Base-by-base conservation (phyloP, 2,113 vertebrate genomes). In the Sinocyclocheilus grahami region DNA sequence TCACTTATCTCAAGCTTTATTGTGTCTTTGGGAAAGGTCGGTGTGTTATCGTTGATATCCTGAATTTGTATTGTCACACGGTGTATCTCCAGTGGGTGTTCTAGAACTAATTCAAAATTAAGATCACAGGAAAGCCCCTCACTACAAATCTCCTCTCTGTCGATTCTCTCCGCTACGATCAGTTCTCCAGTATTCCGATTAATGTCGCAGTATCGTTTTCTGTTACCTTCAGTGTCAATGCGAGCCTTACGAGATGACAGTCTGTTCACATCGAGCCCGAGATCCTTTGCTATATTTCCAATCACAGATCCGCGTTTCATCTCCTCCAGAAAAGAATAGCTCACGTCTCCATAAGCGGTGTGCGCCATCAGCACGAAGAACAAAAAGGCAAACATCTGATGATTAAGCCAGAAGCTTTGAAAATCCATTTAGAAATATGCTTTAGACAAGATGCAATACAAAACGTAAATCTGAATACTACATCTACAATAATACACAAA, bases 1-100 rank as follows among this genome's bases (percentile, higher is more conserved):
- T 96, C 95, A 11, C 87, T 90, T 0, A 95, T 93, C 69, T 94
- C 89, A 77, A 95, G 86, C 82, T 87, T 79, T 76, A 94, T 83
- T 22, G 48, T 78, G 13, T 91, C 87, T 0, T 86, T 88, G 1
- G 88, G 83, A 83, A 95, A 95, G 58, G 78, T 84, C 0, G 93
- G 93, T 0, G 82, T 60, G 58, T 93, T 94, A 33, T 95, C 93
- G 0, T 95, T 95, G 1, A 93, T 71, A 77, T 92, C 91, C 20
- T 86, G 14, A 63, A 91, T 88, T 27, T 92, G 69, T 2, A 91
- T 48, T 11, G 67, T 84, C 14, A 91, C 67, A 20, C 5, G 10
- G 65, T n/a, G 42, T 10, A 46, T 46, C 42, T 13, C 13, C 13
- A 91, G n/a, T 0, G 91, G 91, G 30, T 85, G 88, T 62, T 92